A percentile compares a stretch with the other conserved stretches of the same genome.
phyloP scores from a whole-genome alignment of 2,888 invertebrate species.

The Steinernema carpocapsae region DNA sequence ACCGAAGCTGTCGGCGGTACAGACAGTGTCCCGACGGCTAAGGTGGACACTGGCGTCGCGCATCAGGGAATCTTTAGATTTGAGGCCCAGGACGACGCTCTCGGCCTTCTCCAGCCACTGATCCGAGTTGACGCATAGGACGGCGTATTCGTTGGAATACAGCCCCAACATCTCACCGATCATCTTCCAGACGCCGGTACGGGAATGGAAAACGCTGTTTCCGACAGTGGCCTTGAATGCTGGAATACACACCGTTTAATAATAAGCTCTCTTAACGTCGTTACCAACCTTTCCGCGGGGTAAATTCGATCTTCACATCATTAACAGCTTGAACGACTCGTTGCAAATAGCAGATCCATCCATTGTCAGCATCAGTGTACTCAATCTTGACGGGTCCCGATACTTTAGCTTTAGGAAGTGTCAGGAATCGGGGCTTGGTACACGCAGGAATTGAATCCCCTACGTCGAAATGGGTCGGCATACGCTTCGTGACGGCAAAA shows the following conservation, averaged over 20 bases:
- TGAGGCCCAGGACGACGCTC: background rate
- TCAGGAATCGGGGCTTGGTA: background rate
- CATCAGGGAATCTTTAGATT: background rate
- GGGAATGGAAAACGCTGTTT: background rate
- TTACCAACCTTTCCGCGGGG: background rate
- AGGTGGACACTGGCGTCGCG: background rate
- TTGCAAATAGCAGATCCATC: background rate
- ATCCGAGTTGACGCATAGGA: background rate
- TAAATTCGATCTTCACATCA: background rate
- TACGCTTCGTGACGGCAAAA: background rate
- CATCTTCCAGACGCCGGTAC: background rate
- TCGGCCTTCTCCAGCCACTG: background rate
- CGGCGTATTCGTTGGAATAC: background rate
- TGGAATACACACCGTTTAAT: background rate
- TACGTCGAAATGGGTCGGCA: background rate
- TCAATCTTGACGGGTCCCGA: background rate
- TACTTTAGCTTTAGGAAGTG: background rate
- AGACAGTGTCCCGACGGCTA: slow-evolving; percentile 4
- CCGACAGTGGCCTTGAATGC: background rate
- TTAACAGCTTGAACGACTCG: background rate
- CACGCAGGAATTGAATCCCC: slow-evolving; percentile 4
- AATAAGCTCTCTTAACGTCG: background rate
- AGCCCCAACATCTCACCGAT: slow-evolving; percentile 11
- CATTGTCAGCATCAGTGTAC: background rate
- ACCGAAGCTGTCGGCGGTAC: background rate